Evolutionary conservation across 2,888 invertebrate species (phyloP).

Genomic region (Sphinx pinastri): DNA sequence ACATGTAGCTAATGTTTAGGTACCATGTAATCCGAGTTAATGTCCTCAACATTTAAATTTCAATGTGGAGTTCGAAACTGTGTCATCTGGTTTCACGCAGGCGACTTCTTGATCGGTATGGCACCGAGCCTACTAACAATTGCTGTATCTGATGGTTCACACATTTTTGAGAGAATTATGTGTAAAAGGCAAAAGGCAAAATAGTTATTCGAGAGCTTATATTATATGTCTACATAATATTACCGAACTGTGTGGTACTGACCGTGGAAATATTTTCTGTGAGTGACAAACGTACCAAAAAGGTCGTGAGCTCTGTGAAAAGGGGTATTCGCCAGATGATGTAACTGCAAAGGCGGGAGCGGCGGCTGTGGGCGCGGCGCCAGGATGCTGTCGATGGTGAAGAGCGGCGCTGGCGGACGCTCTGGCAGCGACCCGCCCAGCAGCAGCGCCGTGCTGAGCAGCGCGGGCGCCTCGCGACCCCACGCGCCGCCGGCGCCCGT

Average conservation of each 20-base stretch:
- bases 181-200: not conserved
- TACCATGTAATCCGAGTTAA: not conserved
- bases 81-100: too few relatives aligned
- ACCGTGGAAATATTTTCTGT: slow-evolving; percentile 22
- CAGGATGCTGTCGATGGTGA: slow-evolving; percentile 94
- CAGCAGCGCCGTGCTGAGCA: slow-evolving; percentile 80
- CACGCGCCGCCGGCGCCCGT: slow-evolving; percentile 66
- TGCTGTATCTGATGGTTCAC: too few relatives aligned
- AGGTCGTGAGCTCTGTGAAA: slow-evolving; percentile 91
- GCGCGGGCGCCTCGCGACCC: slow-evolving; percentile 76
- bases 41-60: not conserved
- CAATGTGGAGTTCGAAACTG: too few relatives aligned
- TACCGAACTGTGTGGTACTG: slow-evolving; percentile 4
- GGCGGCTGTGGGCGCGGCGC: slow-evolving; percentile 87
- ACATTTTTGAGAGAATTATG: not conserved
- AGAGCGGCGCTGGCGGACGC: slow-evolving; percentile 84
- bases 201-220: not conserved
- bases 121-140: too few relatives aligned
- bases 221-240: not conserved
- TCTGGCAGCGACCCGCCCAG: slow-evolving; percentile 77
- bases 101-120: too few relatives aligned
- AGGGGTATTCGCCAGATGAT: slow-evolving; percentile 85
- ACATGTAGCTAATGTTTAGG: not conserved
- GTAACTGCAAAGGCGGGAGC: slow-evolving; percentile 82
- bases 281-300: slow-evolving; percentile 85